phyloP scores from a whole-genome alignment of 2,797 vertebrate species.

The Vireo griseus region DNA sequence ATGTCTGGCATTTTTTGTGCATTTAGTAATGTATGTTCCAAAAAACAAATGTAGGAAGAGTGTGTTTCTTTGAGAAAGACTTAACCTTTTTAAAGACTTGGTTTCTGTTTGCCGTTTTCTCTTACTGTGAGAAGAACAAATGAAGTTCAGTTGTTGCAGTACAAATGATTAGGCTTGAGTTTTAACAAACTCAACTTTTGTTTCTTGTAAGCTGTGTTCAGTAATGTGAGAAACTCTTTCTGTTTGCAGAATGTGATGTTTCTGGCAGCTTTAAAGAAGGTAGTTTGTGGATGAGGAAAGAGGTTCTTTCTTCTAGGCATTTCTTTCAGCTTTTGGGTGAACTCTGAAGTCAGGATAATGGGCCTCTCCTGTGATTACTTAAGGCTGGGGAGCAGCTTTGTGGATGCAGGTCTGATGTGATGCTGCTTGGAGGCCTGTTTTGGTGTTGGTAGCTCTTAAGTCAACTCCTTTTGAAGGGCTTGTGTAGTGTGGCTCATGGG shows the following conservation, averaged over 20 bases:
- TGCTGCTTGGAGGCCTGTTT: conserved; percentile 14
- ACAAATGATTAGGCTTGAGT: background rate
- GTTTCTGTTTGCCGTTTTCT: background rate
- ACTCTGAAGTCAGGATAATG: background rate
- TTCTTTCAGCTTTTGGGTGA: conserved; percentile 6
- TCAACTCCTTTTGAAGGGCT: conserved; percentile 35
- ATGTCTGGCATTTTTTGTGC: background rate
- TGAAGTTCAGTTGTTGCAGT: background rate
- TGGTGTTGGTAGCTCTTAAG: conserved; percentile 55
- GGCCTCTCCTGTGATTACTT: background rate
- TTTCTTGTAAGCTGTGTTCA: conserved; percentile 18
- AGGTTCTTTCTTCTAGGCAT: background rate
- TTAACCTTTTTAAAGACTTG: background rate
- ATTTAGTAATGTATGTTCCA: background rate
- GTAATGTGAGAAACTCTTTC: background rate
- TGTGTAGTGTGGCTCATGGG: background rate
- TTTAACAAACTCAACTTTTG: background rate
- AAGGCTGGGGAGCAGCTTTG: background rate
- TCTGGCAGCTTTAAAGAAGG: conserved; percentile 45
- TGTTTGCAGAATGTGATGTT: conserved; percentile 31
- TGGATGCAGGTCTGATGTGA: background rate
- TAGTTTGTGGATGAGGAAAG: background rate
- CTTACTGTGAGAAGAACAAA: background rate
- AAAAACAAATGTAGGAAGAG: background rate
- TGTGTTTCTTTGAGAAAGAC: background rate